phyloP scores from a whole-genome alignment of 1,140 invertebrate genomes.

The Drosophila teissieri region DNA sequence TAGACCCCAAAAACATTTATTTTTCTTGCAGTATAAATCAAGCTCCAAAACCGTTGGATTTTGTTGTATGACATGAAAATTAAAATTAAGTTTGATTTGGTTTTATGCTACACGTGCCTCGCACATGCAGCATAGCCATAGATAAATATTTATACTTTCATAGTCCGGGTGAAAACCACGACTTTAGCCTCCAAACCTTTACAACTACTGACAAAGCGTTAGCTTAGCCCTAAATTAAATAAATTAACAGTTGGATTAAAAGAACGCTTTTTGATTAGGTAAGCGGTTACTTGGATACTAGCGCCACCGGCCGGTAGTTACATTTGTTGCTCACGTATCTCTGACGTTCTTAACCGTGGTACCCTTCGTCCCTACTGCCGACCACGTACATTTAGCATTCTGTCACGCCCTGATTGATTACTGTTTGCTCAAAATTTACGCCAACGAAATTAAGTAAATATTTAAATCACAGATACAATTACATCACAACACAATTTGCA shows the following conservation, averaged over 20 bases:
- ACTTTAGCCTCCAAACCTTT: conserved; percentile 73
- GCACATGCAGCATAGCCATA: conserved; percentile 53
- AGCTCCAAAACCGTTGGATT: conserved; percentile 44
- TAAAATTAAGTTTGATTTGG: conserved; percentile 30
- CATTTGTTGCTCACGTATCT: no score
- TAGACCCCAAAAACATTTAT: conserved; percentile 17
- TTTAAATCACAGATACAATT: conserved; percentile 26
- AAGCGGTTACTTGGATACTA: no score
- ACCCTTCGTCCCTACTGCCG: no score
- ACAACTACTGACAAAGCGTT: conserved; percentile 32
- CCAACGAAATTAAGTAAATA: neutral
- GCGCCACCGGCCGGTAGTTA: no score
- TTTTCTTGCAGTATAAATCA: conserved; percentile 27
- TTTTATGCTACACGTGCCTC: conserved; percentile 50
- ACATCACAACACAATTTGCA: conserved; percentile 34
- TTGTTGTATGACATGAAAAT: conserved; percentile 18
- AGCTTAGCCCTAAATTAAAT: conserved; percentile 15
- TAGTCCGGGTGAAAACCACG: conserved; percentile 37
- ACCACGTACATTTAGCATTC: conserved; percentile 2
- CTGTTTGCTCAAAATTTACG: neutral
- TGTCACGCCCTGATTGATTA: conserved; percentile 44
- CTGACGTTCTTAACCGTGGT: no score
- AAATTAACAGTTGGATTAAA: no score
- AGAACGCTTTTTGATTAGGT: no score
- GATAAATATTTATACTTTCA: neutral